phyloP scores from a whole-genome alignment of 2,888 invertebrate genomes.

The Iselma pallidipennis region DNA sequence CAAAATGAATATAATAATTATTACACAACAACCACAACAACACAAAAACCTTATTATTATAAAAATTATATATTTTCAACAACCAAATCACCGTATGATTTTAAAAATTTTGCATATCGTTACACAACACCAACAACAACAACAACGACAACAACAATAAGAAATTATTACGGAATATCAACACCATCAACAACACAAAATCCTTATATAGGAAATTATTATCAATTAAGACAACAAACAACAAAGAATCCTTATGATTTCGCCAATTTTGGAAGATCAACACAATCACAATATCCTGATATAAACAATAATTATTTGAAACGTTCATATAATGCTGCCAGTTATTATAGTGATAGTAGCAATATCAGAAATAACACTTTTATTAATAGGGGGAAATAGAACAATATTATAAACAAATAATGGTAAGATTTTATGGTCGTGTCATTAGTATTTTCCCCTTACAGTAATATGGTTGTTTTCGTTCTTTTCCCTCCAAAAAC shows the following conservation, averaged over 20 bases:
- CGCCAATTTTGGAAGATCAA: slow-evolving; percentile 51
- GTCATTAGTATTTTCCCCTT: slow-evolving; percentile 11
- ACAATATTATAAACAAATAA: neutral
- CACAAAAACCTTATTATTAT: slow-evolving; percentile 27
- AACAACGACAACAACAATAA: slow-evolving; percentile 22
- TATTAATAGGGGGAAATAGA: slow-evolving; percentile 21
- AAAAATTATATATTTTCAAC: slow-evolving; percentile 42
- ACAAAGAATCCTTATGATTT: slow-evolving; percentile 62
- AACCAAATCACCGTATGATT: slow-evolving; percentile 49
- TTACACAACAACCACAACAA: slow-evolving; percentile 23
- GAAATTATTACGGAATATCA: slow-evolving; percentile 45
- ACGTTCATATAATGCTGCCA: slow-evolving; percentile 57
- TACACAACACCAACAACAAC: slow-evolving; percentile 27
- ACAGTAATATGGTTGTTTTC: neutral
- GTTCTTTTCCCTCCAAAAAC: neutral
- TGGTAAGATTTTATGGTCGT: slow-evolving; percentile 35
- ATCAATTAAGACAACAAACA: slow-evolving; percentile 56
- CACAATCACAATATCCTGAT: slow-evolving; percentile 42
- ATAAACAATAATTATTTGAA: slow-evolving; percentile 55
- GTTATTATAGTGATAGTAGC: slow-evolving; percentile 54
- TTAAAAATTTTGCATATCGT: slow-evolving; percentile 41
- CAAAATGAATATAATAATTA: slow-evolving; percentile 20
- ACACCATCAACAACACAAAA: slow-evolving; percentile 62
- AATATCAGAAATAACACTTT: slow-evolving; percentile 45
- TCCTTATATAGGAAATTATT: slow-evolving; percentile 59